A percentile compares a stretch with the other conserved stretches of the same genome.
Conservation (phyloP, 2,797 vertebrate species). For the Pseudocheirus occidentalis region DNA sequence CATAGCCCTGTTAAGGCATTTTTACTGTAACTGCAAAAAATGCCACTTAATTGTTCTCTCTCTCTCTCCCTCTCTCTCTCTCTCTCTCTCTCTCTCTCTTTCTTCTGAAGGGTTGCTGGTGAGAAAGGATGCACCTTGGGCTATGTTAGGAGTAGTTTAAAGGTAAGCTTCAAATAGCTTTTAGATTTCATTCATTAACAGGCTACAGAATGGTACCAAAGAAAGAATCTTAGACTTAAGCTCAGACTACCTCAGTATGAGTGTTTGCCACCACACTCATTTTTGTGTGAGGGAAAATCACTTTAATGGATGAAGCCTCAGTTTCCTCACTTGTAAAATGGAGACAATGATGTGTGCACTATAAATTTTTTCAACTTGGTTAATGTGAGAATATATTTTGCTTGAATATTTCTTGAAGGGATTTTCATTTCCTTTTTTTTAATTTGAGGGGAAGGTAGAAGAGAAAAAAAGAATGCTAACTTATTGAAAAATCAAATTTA, state of each 20-base stretch:
- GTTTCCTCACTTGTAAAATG: not conserved
- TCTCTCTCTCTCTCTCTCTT: too few relatives aligned
- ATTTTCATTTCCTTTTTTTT: not conserved
- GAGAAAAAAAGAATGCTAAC: not conserved
- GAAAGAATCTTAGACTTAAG: not conserved
- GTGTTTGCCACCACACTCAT: not conserved
- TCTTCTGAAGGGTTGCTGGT: not conserved
- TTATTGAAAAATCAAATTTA: not conserved
- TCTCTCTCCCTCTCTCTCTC: too few relatives aligned
- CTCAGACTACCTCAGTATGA: not conserved
- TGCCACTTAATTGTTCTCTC: slow-evolving; percentile 40
- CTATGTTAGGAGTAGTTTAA: slow-evolving; percentile 3
- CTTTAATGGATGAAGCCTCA: not conserved
- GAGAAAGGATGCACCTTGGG: slow-evolving; percentile 29
- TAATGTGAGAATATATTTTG: not conserved
- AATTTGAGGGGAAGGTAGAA: not conserved
- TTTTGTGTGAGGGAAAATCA: not conserved
- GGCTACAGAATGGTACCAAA: not conserved
- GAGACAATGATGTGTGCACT: not conserved
- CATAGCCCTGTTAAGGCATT: slow-evolving; percentile 18
- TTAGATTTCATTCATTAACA: not conserved
- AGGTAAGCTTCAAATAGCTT: not conserved
- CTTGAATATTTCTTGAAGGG: not conserved
- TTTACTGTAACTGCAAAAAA: slow-evolving; percentile 30
- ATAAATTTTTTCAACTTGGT: not conserved